A percentile compares a stretch with the other conserved stretches of the same genome.
phyloP scores from a whole-genome alignment of 1,140 invertebrate genomes.

The Bombus confusus region DNA sequence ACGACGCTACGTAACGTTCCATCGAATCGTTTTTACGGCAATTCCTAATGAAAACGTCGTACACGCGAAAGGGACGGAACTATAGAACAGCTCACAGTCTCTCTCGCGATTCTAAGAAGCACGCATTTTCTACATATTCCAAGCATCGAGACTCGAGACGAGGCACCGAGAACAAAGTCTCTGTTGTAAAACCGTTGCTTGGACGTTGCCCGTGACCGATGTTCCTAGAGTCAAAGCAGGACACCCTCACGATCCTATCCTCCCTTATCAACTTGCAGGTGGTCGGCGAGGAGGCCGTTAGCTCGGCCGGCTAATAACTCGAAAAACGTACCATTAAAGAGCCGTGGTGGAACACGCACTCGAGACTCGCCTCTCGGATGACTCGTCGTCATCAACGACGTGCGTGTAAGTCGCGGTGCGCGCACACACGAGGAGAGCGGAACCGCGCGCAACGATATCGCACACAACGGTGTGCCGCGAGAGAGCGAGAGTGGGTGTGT shows the following conservation, averaged over 20 bases:
- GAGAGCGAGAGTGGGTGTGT: not conserved
- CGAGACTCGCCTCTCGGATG: constrained; percentile 28
- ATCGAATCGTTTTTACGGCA: no score
- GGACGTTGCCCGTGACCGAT: no score
- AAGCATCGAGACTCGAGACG: not conserved
- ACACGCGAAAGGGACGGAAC: not conserved
- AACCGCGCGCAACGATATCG: constrained; percentile 47
- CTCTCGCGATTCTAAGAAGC: not conserved
- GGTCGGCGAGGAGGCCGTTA: constrained; percentile 33
- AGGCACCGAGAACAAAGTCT: not conserved
- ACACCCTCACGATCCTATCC: not conserved
- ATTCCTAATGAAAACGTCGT: not conserved
- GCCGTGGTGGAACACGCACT: not conserved
- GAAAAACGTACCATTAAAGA: constrained; percentile 42
- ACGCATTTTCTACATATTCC: not conserved
- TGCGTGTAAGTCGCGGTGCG: constrained; percentile 16
- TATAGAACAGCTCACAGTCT: not conserved
- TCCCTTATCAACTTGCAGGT: constrained; percentile 49
- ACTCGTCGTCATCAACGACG: constrained; percentile 32
- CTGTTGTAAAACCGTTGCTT: not conserved
- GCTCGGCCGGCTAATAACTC: constrained; percentile 35
- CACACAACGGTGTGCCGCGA: not conserved
- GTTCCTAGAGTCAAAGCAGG: not conserved
- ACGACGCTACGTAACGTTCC: no score
- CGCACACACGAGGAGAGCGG: constrained; percentile 16